These are phyloP conservation scores for Camelus bactrianus DNA, from an alignment of 2,113 vertebrate species.

Conservation along the genomic window DNA sequence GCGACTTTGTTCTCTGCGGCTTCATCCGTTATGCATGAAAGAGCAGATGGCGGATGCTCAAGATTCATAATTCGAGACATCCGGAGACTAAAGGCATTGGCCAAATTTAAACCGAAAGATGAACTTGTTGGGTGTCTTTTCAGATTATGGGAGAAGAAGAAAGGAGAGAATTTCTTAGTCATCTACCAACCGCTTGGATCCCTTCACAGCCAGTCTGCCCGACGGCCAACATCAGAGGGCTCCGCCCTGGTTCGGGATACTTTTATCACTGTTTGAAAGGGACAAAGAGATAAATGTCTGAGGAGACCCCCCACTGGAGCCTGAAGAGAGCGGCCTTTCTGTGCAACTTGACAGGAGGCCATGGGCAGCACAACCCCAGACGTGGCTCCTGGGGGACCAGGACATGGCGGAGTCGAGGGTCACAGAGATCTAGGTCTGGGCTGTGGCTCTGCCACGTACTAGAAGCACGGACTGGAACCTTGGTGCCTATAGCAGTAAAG, in stretches of 20 bases:
- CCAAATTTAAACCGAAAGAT: constrained; percentile 78
- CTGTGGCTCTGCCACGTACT: not conserved
- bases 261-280: not conserved
- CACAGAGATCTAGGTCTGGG: not conserved
- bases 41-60: constrained; percentile 25
- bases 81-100: constrained; percentile 68
- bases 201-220: not conserved
- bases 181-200: constrained; percentile 21
- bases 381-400: not conserved
- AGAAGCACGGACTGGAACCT: rapidly evolving
- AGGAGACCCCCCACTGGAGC: not conserved
- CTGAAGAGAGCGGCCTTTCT: not conserved
- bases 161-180: constrained; percentile 49
- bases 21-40: constrained; percentile 72
- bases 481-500: not conserved
- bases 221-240: not conserved
- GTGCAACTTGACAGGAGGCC: too few relatives aligned
- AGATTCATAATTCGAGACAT: constrained; percentile 72
- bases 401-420: rapidly evolving
- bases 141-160: not conserved
- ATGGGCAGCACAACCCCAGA: rapidly evolving
- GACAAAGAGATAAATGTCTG: not conserved
- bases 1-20: constrained; percentile 65
- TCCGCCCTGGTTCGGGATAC: not conserved
- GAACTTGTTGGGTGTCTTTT: constrained; percentile 68